These are phyloP conservation scores for Verasper variegatus DNA, from an alignment of 2,113 vertebrate genomes.

Conservation along the genomic window DNA sequence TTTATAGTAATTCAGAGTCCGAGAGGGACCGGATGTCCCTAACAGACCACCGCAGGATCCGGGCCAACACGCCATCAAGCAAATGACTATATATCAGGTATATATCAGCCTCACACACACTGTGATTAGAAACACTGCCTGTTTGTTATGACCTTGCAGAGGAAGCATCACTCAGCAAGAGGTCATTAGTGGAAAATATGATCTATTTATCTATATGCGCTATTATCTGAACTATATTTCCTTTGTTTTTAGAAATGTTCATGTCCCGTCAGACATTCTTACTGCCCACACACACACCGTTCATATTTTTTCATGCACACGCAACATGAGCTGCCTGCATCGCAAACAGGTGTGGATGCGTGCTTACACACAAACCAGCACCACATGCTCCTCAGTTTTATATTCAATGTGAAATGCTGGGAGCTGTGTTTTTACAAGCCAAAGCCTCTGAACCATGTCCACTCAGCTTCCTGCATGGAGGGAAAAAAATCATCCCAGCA, in stretches of 20 bases:
- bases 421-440: constrained; percentile 73
- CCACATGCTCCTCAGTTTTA: constrained; percentile 63
- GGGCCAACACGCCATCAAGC: constrained; percentile 43
- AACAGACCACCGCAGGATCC: constrained; percentile 36
- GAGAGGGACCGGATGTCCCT: constrained; percentile 61
- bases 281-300: neutral
- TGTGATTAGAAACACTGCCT: neutral
- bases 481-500: constrained; percentile 7
- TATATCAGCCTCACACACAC: constrained; percentile 5
- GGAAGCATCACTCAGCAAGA: constrained; percentile 3
- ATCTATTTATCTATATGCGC: neutral
- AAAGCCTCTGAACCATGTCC: constrained; percentile 73
- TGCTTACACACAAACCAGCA: constrained; percentile 25
- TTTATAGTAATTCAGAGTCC: constrained; percentile 26
- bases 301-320: neutral
- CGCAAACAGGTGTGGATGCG: neutral
- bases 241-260: neutral
- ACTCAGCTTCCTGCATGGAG: constrained; percentile 57
- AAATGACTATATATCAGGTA: constrained; percentile 42
- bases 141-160: neutral
- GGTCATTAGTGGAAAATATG: neutral
- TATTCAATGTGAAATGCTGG: constrained; percentile 62
- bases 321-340: neutral
- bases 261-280: neutral
- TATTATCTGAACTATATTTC: neutral